Conservation (phyloP, 2,797 vertebrate species). For the Kryptolebias ocellatus region DNA sequence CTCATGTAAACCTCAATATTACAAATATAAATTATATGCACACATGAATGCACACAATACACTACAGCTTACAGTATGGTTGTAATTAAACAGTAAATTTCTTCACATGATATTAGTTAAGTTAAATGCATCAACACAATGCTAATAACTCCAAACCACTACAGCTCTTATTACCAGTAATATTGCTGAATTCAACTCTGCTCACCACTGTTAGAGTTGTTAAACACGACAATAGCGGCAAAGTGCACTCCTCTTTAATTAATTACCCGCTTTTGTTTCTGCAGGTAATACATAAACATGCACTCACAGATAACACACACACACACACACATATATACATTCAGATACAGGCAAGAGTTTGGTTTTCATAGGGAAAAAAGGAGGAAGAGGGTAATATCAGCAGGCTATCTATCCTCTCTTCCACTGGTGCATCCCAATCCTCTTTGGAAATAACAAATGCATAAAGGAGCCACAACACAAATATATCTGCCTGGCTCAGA, state of each 20-base stretch:
- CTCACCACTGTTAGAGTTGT: constrained; percentile 65
- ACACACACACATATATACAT: constrained; percentile 41
- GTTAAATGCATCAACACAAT: constrained; percentile 32
- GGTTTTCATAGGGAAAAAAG: constrained; percentile 65
- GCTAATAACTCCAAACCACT: constrained; percentile 55
- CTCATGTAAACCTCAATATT: no score
- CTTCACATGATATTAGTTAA: constrained; percentile 31
- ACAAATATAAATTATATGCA: background rate
- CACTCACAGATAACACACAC: constrained; percentile 28
- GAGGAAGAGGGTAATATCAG: constrained; percentile 79
- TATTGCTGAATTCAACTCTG: constrained; percentile 66
- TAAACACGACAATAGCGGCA: constrained; percentile 71
- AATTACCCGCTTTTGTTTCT: constrained; percentile 79
- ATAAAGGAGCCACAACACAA: constrained; percentile 84
- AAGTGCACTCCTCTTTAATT: constrained; percentile 79
- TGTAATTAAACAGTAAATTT: constrained; percentile 27
- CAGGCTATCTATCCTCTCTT: constrained; percentile 81
- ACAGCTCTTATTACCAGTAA: constrained; percentile 65
- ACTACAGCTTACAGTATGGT: constrained; percentile 7
- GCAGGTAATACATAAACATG: constrained; percentile 53
- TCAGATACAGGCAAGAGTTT: constrained; percentile 52
- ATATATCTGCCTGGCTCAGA: constrained; percentile 84
- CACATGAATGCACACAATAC: background rate
- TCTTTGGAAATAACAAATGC: constrained; percentile 86
- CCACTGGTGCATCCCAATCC: constrained; percentile 81